These are phyloP conservation scores for Drosophila mercatorum DNA, from an alignment of 2,888 invertebrate genomes.

Conservation along the genomic window DNA sequence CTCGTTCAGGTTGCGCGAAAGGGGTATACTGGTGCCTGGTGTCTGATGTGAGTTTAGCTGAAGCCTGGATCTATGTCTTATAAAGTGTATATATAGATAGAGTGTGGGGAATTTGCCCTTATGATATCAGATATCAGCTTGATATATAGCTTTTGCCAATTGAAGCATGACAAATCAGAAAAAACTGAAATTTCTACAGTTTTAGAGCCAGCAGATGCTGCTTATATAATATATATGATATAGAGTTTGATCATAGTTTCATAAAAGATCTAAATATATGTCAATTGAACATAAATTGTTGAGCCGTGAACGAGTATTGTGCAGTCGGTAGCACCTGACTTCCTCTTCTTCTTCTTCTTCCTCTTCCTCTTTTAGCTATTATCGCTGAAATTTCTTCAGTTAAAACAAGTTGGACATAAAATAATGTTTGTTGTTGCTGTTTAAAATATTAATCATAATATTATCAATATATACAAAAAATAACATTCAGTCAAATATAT, in stretches of 20 bases:
- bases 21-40: not conserved
- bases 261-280: too few species aligned
- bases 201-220: too few species aligned
- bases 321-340: slow-evolving; percentile 1
- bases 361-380: not conserved
- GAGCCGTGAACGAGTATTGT: not conserved
- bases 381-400: slow-evolving; percentile 21
- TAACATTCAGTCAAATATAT: slow-evolving; percentile 77
- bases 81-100: too few species aligned
- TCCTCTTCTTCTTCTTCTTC: not conserved
- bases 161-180: not conserved
- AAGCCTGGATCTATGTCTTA: not conserved
- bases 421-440: slow-evolving; percentile 27
- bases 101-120: too few species aligned
- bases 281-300: not conserved
- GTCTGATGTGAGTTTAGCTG: not conserved
- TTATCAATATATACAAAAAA: slow-evolving; percentile 72
- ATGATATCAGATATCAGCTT: not conserved
- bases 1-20: not conserved
- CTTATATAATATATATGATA: not conserved
- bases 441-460: slow-evolving; percentile 55
- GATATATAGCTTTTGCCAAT: not conserved
- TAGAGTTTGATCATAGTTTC: not conserved
- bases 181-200: too few species aligned
- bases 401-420: slow-evolving; percentile 48